Conservation (phyloP, 2,888 invertebrate genomes). For the Neuroscelio doddi region DNA sequence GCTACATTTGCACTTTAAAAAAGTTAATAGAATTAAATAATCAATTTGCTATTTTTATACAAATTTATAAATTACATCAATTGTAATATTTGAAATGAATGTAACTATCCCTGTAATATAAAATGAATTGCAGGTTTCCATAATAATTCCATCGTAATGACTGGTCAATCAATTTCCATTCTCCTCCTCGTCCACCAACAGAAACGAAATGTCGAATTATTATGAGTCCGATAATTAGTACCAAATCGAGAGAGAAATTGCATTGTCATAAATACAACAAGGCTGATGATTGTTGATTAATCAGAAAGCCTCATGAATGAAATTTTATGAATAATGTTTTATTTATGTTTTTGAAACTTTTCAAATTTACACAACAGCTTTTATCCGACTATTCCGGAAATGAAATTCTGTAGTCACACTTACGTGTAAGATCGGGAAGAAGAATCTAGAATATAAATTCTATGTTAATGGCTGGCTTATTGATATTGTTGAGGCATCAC, state of each 20-base stretch:
- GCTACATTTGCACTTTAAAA: too few relatives aligned
- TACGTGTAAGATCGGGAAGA: slow-evolving; percentile 10
- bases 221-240: slow-evolving; percentile 27
- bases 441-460: slow-evolving; percentile 38
- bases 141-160: slow-evolving; percentile 19
- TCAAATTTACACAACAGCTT: too few relatives aligned
- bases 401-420: slow-evolving; percentile 18
- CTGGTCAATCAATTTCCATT: slow-evolving; percentile 24
- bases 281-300: slow-evolving; percentile 27
- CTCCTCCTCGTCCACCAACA: slow-evolving; percentile 10
- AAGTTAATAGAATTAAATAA: too few relatives aligned
- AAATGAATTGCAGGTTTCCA: slow-evolving; percentile 6
- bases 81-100: too few relatives aligned
- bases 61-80: neutral
- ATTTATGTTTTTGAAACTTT: too few relatives aligned
- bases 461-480: slow-evolving; percentile 41
- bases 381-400: slow-evolving; percentile 17
- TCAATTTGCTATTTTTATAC: too few relatives aligned
- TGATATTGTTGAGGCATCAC: slow-evolving; percentile 37
- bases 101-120: neutral
- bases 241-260: slow-evolving; percentile 41
- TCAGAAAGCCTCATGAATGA: too few relatives aligned
- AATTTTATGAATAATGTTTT: too few relatives aligned
- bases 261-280: slow-evolving; percentile 28
- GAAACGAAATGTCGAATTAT: slow-evolving; percentile 25